Conservation (phyloP, 2,797 vertebrate genomes). For the Alectoris magna region DNA sequence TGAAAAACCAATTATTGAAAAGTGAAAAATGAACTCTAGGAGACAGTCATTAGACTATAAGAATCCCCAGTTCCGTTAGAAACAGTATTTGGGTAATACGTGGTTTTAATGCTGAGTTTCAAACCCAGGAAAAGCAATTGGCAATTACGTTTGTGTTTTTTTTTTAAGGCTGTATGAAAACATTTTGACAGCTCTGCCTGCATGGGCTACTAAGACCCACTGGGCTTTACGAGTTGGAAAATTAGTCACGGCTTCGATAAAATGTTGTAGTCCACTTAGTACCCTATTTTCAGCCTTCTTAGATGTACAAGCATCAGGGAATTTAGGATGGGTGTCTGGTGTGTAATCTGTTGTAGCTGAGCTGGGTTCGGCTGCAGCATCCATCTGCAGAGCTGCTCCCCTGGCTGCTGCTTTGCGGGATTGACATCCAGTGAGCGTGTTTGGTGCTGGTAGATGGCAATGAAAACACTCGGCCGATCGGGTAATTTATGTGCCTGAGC, state of each 20-base stretch:
- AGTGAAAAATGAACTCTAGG: slow-evolving; percentile 73
- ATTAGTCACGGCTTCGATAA: slow-evolving; percentile 11
- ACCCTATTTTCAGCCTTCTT: slow-evolving; percentile 10
- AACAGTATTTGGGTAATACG: slow-evolving; percentile 44
- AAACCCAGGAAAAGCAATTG: background rate
- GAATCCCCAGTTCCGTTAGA: slow-evolving; percentile 50
- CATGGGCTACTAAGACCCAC: background rate
- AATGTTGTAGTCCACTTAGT: slow-evolving; percentile 27
- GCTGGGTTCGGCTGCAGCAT: background rate
- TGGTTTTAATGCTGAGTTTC: slow-evolving; percentile 56
- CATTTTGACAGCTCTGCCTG: slow-evolving; percentile 49
- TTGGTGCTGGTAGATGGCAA: background rate
- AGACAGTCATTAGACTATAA: slow-evolving; percentile 68
- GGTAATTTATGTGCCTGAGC: background rate
- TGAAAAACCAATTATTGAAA: slow-evolving; percentile 70
- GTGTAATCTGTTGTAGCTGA: background rate
- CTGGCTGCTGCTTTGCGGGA: background rate
- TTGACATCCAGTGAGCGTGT: background rate
- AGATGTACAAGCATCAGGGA: background rate
- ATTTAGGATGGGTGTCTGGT: background rate
- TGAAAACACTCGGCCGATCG: background rate
- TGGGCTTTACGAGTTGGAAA: slow-evolving; percentile 24
- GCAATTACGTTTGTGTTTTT: background rate
- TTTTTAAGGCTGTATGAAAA: slow-evolving; percentile 3
- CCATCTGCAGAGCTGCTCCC: background rate